phyloP scores from a whole-genome alignment of 1,140 invertebrate species.

The Drosophila kurseongensis region DNA sequence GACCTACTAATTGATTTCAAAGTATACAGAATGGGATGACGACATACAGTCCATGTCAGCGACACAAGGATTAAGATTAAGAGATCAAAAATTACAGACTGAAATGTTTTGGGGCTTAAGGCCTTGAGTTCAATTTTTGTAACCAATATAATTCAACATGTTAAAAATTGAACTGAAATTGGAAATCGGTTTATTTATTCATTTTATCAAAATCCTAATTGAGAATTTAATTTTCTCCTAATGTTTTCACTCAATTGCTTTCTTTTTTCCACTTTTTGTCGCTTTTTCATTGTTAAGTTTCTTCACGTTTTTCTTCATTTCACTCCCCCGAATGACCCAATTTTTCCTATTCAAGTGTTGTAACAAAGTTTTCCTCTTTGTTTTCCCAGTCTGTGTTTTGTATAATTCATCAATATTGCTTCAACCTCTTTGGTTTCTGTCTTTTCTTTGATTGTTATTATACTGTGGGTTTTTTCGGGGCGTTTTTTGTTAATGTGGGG shows the following conservation, averaged over 20 bases:
- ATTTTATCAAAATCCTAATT: background rate
- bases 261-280: conserved; percentile 7
- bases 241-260: background rate
- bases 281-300: conserved; percentile 8
- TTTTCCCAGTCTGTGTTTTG: conserved; percentile 30
- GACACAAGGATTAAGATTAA: background rate
- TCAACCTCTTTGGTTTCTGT: conserved; percentile 41
- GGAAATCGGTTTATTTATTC: too few species aligned
- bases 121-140: background rate
- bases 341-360: conserved; percentile 57
- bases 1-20: conserved; percentile 47
- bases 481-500: conserved; percentile 41
- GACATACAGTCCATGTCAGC: background rate
- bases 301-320: conserved; percentile 34
- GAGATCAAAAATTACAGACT: background rate
- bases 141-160: background rate
- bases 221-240: background rate
- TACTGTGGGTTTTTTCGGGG: conserved; percentile 41
- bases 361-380: conserved; percentile 48
- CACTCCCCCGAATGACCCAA: conserved; percentile 39
- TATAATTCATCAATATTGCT: conserved; percentile 74
- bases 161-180: background rate
- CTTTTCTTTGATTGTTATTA: conserved; percentile 29
- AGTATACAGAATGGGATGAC: conserved; percentile 1
- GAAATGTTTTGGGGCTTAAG: background rate